Percentiles rank a stretch among this genome's conserved stretches.
phyloP scores from a whole-genome alignment of 2,113 vertebrate genomes.

The Electrona antarctica region DNA sequence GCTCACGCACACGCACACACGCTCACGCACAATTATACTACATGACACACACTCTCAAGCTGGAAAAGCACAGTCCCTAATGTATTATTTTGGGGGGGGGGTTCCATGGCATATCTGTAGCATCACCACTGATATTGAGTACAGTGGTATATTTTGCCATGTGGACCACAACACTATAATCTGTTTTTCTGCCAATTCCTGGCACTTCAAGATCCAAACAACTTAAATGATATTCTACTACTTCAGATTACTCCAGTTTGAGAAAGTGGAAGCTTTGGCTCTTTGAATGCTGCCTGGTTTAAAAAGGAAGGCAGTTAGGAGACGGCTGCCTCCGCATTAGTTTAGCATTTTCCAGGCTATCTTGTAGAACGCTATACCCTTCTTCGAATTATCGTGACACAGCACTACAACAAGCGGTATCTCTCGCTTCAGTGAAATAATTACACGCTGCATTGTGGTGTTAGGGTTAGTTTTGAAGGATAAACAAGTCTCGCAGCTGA shows the following conservation, averaged over 20 bases:
- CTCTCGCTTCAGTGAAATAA: no score
- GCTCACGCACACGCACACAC: no score
- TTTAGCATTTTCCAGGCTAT: constrained; percentile 5
- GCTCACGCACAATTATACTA: neutral
- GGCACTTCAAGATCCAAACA: neutral
- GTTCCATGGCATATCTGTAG: constrained; percentile 25
- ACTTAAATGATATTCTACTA: constrained; percentile 8
- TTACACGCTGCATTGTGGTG: neutral
- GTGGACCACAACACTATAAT: constrained; percentile 1
- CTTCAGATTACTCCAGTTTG: constrained; percentile 9
- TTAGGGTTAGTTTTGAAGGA: neutral
- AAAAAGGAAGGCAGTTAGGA: no score
- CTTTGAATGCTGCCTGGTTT: no score
- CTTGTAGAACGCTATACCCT: constrained; percentile 9
- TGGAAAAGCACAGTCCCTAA: constrained; percentile 37
- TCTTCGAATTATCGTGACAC: neutral
- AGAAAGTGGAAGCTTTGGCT: no score
- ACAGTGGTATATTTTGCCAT: constrained; percentile 22
- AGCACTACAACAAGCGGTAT: neutral
- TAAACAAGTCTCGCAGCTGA: neutral
- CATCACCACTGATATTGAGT: constrained; percentile 22
- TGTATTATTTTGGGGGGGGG: constrained; percentile 8
- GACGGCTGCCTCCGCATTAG: neutral
- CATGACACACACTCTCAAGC: constrained; percentile 24
- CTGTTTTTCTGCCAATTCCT: neutral